These are phyloP conservation scores for Calameuta pallipes DNA, from an alignment of 2,888 invertebrate species.

Conservation along the genomic window DNA sequence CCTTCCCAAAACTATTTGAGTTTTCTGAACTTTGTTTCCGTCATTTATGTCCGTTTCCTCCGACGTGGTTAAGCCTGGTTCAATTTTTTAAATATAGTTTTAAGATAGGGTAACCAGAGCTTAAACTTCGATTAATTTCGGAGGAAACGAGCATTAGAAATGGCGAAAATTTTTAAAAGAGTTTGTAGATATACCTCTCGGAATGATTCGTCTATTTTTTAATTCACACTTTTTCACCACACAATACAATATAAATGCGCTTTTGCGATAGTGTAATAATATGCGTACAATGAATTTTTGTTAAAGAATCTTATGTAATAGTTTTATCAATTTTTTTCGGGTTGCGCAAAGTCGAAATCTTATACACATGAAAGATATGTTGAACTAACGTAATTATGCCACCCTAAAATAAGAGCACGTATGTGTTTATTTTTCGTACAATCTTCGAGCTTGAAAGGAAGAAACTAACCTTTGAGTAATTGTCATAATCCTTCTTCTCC, in stretches of 20 bases:
- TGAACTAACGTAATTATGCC: background rate
- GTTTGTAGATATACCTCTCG: background rate
- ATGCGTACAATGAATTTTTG: background rate
- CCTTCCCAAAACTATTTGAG: background rate
- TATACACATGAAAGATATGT: background rate
- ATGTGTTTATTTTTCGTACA: background rate
- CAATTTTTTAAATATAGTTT: too few species aligned
- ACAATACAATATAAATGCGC: background rate
- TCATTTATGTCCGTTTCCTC: background rate
- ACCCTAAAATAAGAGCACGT: background rate
- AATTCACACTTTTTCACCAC: background rate
- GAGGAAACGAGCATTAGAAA: too few species aligned
- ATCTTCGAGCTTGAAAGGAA: background rate
- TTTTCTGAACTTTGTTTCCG: background rate
- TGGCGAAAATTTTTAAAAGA: background rate
- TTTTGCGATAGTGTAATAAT: background rate
- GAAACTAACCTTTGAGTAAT: constrained; percentile 56
- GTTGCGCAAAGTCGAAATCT: background rate
- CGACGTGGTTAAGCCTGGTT: too few species aligned
- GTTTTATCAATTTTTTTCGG: background rate
- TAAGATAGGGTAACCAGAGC: too few species aligned
- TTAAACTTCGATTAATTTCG: too few species aligned
- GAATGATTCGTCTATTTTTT: background rate
- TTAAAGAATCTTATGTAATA: background rate
- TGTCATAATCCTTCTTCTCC: constrained; percentile 63